phyloP scores from a whole-genome alignment of 2,888 invertebrate species.

The Xiphydria camelus region DNA sequence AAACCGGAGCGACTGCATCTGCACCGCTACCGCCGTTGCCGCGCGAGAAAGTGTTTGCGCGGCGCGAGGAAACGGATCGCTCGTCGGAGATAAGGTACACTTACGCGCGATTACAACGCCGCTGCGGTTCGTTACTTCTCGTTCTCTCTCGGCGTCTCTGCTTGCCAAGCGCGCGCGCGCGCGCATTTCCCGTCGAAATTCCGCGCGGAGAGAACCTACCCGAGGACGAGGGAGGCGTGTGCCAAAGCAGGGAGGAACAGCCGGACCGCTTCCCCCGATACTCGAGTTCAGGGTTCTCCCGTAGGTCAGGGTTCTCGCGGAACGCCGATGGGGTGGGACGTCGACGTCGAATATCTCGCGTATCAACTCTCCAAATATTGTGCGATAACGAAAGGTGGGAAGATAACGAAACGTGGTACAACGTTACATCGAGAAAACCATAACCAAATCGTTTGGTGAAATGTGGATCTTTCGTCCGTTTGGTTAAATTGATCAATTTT shows the following conservation, averaged over 20 bases:
- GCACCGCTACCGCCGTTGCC: too few relatives aligned
- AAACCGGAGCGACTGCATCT: slow-evolving; percentile 30
- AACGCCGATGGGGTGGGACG: not conserved
- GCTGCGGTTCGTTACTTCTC: not conserved
- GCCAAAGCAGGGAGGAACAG: slow-evolving; percentile 5
- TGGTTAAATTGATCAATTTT: too few relatives aligned
- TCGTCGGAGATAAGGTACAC: slow-evolving; percentile 43
- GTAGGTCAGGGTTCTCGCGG: slow-evolving; percentile 13
- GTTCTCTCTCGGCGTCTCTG: not conserved
- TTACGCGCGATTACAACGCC: slow-evolving; percentile 49
- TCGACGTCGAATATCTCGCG: too few relatives aligned
- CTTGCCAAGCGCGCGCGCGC: not conserved
- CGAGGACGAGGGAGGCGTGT: not conserved
- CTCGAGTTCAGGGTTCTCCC: slow-evolving; percentile 7
- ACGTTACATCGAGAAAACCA: too few relatives aligned
- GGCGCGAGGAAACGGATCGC: slow-evolving; percentile 48
- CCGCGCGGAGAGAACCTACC: not conserved
- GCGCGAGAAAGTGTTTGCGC: slow-evolving; percentile 49
- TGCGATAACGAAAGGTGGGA: too few relatives aligned
- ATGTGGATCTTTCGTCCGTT: too few relatives aligned
- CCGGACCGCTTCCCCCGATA: too few relatives aligned
- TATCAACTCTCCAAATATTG: too few relatives aligned
- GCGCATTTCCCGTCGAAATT: not conserved
- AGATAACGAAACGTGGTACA: too few relatives aligned
- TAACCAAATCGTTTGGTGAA: too few relatives aligned